phyloP scores from a whole-genome alignment of 1,140 invertebrate genomes.

The Apis cerana region DNA sequence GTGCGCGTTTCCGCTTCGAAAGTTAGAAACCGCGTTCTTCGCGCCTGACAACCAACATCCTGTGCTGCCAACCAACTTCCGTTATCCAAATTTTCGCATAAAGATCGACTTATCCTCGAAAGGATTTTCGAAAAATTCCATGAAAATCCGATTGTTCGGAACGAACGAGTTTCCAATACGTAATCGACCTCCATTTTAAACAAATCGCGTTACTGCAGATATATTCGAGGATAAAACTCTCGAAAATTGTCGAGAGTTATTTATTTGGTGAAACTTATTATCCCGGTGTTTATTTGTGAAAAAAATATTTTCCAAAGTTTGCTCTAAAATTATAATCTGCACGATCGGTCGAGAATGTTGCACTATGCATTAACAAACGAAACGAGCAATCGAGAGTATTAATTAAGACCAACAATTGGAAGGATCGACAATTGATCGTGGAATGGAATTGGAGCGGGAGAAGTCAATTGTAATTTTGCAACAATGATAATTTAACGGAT shows the following conservation, averaged over 20 bases:
- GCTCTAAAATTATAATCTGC: too few species aligned
- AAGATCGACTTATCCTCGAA: not conserved
- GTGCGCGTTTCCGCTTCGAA: not conserved
- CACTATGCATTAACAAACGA: not conserved
- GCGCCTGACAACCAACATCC: too few species aligned
- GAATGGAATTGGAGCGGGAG: too few species aligned
- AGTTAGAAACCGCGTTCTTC: not conserved
- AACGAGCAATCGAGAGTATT: slow-evolving; percentile 7
- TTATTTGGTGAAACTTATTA: too few species aligned
- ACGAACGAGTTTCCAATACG: not conserved
- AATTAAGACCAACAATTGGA: not conserved
- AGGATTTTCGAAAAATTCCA: not conserved
- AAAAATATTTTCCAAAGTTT: too few species aligned
- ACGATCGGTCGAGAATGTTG: too few species aligned
- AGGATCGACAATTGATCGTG: not conserved
- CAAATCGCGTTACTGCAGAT: not conserved
- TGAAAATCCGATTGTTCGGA: not conserved
- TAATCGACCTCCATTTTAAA: not conserved
- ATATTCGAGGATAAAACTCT: not conserved
- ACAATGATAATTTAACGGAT: too few species aligned
- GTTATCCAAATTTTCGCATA: not conserved
- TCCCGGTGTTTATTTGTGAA: too few species aligned
- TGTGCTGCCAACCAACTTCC: not conserved
- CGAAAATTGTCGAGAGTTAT: too few species aligned
- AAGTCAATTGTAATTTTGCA: too few species aligned